phyloP scores from a whole-genome alignment of 2,113 vertebrate species.

The Myotis davidii region DNA sequence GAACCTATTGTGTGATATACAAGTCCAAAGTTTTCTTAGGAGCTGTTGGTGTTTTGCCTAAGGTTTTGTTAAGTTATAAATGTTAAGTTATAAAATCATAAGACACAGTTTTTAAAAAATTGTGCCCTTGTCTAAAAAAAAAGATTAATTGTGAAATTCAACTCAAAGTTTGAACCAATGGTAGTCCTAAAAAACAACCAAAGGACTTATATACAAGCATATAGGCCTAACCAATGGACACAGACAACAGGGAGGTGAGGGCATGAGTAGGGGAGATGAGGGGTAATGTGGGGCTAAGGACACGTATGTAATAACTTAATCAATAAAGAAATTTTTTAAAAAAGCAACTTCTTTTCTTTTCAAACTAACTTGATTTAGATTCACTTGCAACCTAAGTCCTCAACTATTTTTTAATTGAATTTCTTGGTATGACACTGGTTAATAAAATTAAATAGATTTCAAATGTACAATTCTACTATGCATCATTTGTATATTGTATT shows the following conservation, averaged over 20 bases:
- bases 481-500: too few species aligned
- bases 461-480: too few species aligned
- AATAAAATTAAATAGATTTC: too few species aligned
- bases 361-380: background rate
- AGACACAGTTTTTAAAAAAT: constrained; percentile 39
- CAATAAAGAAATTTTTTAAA: too few species aligned
- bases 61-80: background rate
- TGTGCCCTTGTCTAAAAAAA: constrained; percentile 39
- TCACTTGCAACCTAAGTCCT: background rate
- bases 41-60: constrained; percentile 51
- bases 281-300: too few species aligned
- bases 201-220: too few species aligned
- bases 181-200: constrained; percentile 12
- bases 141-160: constrained; percentile 55
- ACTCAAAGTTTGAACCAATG: constrained; percentile 25
- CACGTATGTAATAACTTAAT: too few species aligned
- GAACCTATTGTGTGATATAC: constrained; percentile 38
- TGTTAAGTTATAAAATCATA: constrained; percentile 60
- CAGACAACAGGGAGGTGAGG: too few species aligned
- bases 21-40: constrained; percentile 50
- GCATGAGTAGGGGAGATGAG: too few species aligned
- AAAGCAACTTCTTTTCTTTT: background rate
- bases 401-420: background rate
- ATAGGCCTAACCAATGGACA: too few species aligned
- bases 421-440: background rate